phyloP scores from a whole-genome alignment of 92 coral and sea anemone species.

The Phenganax subtilis region DNA sequence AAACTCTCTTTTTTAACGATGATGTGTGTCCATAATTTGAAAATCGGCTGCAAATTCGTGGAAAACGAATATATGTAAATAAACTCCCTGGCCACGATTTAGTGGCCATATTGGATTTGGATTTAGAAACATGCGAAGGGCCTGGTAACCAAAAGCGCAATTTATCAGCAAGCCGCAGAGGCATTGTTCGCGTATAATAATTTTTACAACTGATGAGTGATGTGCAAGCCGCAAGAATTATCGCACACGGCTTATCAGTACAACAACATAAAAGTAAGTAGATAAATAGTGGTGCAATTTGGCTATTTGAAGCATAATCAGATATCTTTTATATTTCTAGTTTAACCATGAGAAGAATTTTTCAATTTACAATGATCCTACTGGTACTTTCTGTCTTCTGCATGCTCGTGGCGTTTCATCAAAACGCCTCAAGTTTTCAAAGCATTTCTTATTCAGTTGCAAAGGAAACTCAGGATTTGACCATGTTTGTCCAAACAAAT shows the following conservation, averaged over 20 bases:
- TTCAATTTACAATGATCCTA: neutral
- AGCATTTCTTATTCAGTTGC: neutral
- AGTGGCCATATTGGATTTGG: constrained; percentile 1
- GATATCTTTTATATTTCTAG: neutral
- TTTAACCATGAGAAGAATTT: neutral
- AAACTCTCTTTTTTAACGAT: neutral
- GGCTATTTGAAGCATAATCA: neutral
- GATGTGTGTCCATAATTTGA: neutral
- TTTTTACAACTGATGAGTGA: neutral
- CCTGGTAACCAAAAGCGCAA: constrained; percentile 8
- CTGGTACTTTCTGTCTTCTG: neutral
- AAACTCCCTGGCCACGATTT: neutral
- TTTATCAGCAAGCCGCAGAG: neutral
- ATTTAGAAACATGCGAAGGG: neutral
- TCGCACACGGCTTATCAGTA: neutral
- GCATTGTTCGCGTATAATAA: neutral
- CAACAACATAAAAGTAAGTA: neutral
- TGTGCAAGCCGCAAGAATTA: constrained; percentile 3
- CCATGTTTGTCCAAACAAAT: too few species aligned
- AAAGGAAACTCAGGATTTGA: too few species aligned
- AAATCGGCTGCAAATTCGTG: neutral
- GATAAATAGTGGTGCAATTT: neutral
- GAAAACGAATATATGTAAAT: neutral
- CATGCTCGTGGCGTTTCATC: neutral
- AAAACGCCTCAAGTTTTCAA: neutral